phyloP scores from a whole-genome alignment of 2,113 vertebrate genomes.

The Nothoprocta pentlandii region DNA sequence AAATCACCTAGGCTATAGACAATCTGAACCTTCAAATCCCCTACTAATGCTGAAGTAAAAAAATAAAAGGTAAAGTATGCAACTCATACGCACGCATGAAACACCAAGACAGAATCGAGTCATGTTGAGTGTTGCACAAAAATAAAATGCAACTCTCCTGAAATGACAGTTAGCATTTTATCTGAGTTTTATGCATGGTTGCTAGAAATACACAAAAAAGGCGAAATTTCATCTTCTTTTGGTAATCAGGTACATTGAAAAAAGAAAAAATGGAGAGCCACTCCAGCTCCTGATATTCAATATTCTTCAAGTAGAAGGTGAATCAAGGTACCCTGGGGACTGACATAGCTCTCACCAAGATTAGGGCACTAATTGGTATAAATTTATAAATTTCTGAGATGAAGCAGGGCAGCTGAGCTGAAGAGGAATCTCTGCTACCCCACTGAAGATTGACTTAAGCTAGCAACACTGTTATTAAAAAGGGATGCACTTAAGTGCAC shows the following conservation, averaged over 20 bases:
- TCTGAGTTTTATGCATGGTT: neutral
- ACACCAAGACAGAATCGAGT: neutral
- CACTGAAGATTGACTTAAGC: neutral
- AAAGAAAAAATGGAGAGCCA: neutral
- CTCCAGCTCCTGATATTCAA: neutral
- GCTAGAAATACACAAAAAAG: neutral
- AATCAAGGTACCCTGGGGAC: neutral
- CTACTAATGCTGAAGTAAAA: neutral
- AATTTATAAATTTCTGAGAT: neutral
- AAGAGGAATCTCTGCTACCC: neutral
- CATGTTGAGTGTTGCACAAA: neutral
- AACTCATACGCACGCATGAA: neutral
- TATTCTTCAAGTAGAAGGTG: neutral
- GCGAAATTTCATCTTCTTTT: neutral
- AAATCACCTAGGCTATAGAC: neutral
- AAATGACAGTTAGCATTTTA: neutral
- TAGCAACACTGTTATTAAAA: neutral
- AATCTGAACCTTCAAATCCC: neutral
- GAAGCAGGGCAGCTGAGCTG: neutral
- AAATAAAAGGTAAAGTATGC: neutral
- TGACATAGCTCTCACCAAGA: neutral
- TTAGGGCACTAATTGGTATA: neutral
- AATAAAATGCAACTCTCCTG: neutral
- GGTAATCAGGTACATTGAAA: neutral
- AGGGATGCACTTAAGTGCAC: neutral